These are phyloP conservation scores for Brachystomella parvula DNA, from an alignment of 1,140 invertebrate species.

Conservation along the genomic window DNA sequence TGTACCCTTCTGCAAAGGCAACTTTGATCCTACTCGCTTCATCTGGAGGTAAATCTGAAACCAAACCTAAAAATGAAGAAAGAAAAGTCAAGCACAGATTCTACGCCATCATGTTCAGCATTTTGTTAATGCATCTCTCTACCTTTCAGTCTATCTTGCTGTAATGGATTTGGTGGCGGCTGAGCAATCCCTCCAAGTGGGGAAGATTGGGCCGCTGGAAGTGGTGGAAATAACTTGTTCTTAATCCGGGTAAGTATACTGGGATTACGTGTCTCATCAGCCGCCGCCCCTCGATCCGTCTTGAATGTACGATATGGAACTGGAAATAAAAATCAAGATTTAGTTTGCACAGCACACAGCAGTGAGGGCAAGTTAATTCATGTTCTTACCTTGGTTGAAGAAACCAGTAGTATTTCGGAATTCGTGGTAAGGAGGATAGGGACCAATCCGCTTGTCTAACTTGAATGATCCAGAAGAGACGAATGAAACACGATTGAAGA, in stretches of 20 bases:
- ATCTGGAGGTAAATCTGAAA: slow-evolving; percentile 43
- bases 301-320: slow-evolving; percentile 51
- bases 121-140: slow-evolving; percentile 7
- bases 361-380: not conserved
- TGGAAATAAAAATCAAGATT: not conserved
- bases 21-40: slow-evolving; percentile 68
- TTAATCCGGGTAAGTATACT: slow-evolving; percentile 41
- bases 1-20: slow-evolving; percentile 83
- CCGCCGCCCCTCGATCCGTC: slow-evolving; percentile 59
- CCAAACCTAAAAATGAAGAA: slow-evolving; percentile 37
- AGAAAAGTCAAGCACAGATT: slow-evolving; percentile 12
- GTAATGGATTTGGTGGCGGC: slow-evolving; percentile 18
- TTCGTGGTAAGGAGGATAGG: not conserved
- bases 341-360: not conserved
- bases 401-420: not conserved
- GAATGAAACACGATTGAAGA: slow-evolving; percentile 4
- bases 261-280: slow-evolving; percentile 61
- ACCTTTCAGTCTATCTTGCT: slow-evolving; percentile 26
- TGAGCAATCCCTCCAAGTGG: slow-evolving; percentile 8
- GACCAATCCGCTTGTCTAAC: slow-evolving; percentile 15
- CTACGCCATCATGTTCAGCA: not conserved
- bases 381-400: not conserved
- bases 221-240: slow-evolving; percentile 40
- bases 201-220: slow-evolving; percentile 6
- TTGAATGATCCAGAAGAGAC: slow-evolving; percentile 27